phyloP scores from a whole-genome alignment of 2,113 vertebrate species.

The Candoia aspera region DNA sequence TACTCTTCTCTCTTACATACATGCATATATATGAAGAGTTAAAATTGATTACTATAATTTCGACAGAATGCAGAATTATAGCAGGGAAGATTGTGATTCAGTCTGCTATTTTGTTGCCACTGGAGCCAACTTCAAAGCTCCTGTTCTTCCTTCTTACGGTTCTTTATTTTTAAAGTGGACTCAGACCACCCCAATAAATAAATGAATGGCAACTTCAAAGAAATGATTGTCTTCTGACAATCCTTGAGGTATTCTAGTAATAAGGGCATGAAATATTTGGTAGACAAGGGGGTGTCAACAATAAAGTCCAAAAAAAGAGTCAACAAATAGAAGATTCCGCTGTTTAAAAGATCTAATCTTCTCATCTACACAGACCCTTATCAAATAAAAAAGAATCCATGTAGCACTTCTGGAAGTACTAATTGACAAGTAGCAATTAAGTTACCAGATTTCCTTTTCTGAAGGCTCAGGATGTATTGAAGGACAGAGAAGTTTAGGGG shows the following conservation, averaged over 20 bases:
- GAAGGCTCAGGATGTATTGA: background rate
- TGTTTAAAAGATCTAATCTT: background rate
- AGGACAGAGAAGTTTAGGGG: background rate
- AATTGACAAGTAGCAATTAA: background rate
- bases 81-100: background rate
- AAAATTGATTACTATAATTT: background rate
- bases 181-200: background rate
- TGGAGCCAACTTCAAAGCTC: background rate
- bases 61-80: background rate
- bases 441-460: background rate
- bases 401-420: background rate
- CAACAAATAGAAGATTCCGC: background rate
- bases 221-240: background rate
- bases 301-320: background rate
- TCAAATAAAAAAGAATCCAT: background rate
- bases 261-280: background rate
- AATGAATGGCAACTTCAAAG: background rate
- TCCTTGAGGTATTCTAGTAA: background rate
- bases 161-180: background rate
- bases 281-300: background rate
- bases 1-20: background rate
- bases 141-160: background rate
- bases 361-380: background rate
- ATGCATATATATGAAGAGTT: background rate
- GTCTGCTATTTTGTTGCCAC: background rate